phyloP scores from a whole-genome alignment of 2,113 vertebrate genomes.

The Aplodontia rufa region DNA sequence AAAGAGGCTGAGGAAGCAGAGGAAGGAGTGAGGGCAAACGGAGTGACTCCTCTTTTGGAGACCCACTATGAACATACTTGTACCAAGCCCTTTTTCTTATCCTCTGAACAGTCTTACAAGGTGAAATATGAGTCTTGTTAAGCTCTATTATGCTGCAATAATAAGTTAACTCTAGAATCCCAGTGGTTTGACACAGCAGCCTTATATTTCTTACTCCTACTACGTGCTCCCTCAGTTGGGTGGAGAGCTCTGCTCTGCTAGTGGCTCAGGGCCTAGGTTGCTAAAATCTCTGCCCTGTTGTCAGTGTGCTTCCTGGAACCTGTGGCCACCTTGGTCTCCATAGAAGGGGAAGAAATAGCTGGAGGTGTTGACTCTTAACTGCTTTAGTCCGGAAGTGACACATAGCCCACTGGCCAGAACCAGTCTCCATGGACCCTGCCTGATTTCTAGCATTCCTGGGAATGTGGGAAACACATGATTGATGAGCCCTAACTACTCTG shows the following conservation, averaged over 20 bases:
- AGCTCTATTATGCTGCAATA: not conserved
- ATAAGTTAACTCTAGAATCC: not conserved
- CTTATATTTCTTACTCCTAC: not conserved
- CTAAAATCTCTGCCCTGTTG: too few species aligned
- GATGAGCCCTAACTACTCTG: not conserved
- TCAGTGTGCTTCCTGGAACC: not conserved
- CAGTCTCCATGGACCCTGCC: not conserved
- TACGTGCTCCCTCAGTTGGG: rapidly evolving
- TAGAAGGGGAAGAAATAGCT: not conserved
- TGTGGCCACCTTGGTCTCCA: not conserved
- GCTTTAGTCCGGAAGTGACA: not conserved
- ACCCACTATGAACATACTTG: not conserved
- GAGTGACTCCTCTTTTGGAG: not conserved
- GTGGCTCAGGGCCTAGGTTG: not conserved
- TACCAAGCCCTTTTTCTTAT: not conserved
- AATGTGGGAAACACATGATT: not conserved
- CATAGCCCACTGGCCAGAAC: not conserved
- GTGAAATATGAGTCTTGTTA: not conserved
- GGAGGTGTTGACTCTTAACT: not conserved
- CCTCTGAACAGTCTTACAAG: not conserved
- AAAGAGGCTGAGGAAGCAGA: not conserved
- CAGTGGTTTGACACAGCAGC: not conserved
- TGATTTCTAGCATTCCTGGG: not conserved
- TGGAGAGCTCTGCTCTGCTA: not conserved
- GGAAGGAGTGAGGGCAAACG: not conserved